These are phyloP conservation scores for Pseudococcus jackbeardsleyi DNA, from an alignment of 2,888 invertebrate genomes.

Conservation along the genomic window DNA sequence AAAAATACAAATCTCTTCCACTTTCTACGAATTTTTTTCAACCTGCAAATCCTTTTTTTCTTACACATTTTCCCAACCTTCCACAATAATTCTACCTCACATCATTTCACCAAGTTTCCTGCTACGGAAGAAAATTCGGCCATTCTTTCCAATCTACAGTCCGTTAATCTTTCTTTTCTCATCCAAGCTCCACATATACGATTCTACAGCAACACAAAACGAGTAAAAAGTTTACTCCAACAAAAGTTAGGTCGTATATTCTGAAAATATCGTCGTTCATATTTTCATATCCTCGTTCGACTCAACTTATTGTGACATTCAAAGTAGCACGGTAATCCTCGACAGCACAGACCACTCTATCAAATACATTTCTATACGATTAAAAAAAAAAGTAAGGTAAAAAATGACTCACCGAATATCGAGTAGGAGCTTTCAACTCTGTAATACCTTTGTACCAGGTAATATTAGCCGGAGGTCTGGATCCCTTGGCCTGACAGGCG, in stretches of 20 bases:
- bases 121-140: background rate
- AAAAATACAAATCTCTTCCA: no score
- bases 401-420: constrained; percentile 75
- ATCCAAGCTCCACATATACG: background rate
- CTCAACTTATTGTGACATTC: background rate
- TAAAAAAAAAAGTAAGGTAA: background rate
- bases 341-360: background rate
- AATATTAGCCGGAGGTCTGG: constrained; percentile 80
- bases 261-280: background rate
- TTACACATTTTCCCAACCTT: no score
- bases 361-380: constrained; percentile 1
- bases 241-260: background rate
- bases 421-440: constrained; percentile 74
- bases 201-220: background rate
- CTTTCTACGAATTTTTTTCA: no score
- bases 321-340: background rate
- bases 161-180: background rate
- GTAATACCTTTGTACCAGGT: constrained; percentile 77
- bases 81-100: no score
- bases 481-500: constrained; percentile 80
- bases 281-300: background rate
- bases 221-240: background rate
- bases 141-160: background rate
- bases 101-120: no score
- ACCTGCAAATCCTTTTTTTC: no score